Evolutionary conservation across 2,888 invertebrate species (phyloP).

Genomic region (Toxonevra muliebris): DNA sequence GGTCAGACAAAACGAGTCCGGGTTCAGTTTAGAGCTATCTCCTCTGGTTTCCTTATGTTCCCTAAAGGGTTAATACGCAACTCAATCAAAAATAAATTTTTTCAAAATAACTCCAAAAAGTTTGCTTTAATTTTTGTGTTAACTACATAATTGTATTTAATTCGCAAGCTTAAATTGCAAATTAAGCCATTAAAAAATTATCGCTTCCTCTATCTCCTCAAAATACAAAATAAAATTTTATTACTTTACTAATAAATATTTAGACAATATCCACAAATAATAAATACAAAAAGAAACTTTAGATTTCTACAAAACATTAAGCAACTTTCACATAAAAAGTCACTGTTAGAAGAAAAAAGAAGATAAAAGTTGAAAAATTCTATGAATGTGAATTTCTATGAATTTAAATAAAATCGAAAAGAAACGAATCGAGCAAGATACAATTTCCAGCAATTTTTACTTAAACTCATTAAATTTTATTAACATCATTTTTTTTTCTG

Average conservation of each 20-base stretch:
- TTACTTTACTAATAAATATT: neutral
- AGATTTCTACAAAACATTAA: too few species aligned
- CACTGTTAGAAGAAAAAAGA: neutral
- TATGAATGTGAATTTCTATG: neutral
- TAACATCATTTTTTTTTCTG: neutral
- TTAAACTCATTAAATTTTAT: slow-evolving; percentile 18
- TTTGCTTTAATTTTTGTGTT: too few species aligned
- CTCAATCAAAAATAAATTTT: too few species aligned
- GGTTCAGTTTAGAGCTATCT: too few species aligned
- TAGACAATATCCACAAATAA: neutral
- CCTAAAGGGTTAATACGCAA: too few species aligned
- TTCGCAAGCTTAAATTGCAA: neutral
- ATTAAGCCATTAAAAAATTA: neutral
- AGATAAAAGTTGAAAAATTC: neutral
- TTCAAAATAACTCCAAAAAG: too few species aligned
- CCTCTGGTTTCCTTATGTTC: too few species aligned
- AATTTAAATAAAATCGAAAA: neutral
- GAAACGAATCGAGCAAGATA: neutral
- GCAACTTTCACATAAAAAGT: neutral
- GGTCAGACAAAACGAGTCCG: too few species aligned
- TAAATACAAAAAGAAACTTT: too few species aligned
- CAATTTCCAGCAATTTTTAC: neutral
- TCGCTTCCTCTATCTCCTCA: neutral
- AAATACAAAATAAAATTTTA: neutral
- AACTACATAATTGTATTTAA: too few species aligned